Percentiles rank a stretch among this genome's conserved stretches.
Conservation (phyloP, 2,113 vertebrate species). For the Micronycteris hirsuta region DNA sequence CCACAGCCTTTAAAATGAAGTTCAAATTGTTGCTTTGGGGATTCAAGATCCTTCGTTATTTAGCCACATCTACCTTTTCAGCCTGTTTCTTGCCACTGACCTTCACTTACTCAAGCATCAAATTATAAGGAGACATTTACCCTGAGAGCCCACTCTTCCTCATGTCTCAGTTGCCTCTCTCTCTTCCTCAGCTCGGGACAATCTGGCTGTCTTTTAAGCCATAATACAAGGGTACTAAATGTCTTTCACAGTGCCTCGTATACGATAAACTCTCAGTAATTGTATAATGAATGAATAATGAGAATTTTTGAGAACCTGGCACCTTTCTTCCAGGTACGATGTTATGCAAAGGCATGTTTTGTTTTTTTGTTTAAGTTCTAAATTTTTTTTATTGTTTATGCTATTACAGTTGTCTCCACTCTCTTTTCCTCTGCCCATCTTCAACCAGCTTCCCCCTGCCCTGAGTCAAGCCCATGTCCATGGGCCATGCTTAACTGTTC, state of each 20-base stretch:
- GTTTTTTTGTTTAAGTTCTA: too few species aligned
- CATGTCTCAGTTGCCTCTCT: not conserved
- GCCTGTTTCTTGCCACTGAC: not conserved
- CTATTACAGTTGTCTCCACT: too few species aligned
- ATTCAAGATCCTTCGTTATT: not conserved
- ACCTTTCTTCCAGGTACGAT: not conserved
- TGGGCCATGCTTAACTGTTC: too few species aligned
- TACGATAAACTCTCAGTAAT: not conserved
- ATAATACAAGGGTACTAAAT: not conserved
- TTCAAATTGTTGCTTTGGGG: not conserved
- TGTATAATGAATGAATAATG: not conserved
- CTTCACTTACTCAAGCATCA: not conserved
- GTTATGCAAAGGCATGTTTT: not conserved
- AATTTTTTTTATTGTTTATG: too few species aligned
- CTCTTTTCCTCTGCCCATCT: too few species aligned
- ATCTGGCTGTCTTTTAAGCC: not conserved
- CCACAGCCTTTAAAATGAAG: not conserved
- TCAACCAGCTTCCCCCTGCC: too few species aligned
- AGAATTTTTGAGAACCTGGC: not conserved
- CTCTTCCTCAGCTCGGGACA: not conserved
- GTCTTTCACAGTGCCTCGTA: not conserved
- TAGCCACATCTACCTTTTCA: not conserved
- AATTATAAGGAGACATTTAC: not conserved
- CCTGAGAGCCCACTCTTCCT: not conserved
- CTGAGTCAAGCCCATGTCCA: too few species aligned